Evolutionary conservation across 1,140 invertebrate genomes (phyloP).

Genomic region (Temnothorax curvispinosus): DNA sequence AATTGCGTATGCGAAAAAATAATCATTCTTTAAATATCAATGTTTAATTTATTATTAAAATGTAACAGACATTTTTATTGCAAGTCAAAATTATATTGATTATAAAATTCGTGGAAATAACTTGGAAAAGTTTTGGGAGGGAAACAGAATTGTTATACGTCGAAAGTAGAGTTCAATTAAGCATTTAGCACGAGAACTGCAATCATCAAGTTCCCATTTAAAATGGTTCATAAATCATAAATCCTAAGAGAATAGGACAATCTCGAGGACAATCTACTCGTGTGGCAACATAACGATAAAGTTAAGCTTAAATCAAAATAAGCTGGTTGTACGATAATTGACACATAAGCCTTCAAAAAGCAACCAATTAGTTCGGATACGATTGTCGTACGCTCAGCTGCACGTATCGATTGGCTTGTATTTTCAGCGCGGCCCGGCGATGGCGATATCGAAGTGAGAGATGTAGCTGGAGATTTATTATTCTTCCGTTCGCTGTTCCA

Average conservation of each 20-base stretch:
- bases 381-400: conserved; percentile 66
- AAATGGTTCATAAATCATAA: not conserved
- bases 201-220: conserved; percentile 12
- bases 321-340: conserved; percentile 66
- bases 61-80: not conserved
- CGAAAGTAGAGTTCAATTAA: not conserved
- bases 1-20: not conserved
- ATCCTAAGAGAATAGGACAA: conserved; percentile 14
- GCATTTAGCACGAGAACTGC: not conserved
- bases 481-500: conserved; percentile 53
- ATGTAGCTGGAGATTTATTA: conserved; percentile 57
- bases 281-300: conserved; percentile 53
- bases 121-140: not conserved
- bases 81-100: not conserved
- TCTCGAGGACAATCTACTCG: not conserved
- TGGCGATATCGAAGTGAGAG: conserved; percentile 48
- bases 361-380: conserved; percentile 67
- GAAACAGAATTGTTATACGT: not conserved
- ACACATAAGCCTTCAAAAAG: conserved; percentile 64
- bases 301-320: conserved; percentile 64
- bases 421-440: conserved; percentile 47
- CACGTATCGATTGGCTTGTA: conserved; percentile 61
- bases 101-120: not conserved
- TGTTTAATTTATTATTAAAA: not conserved
- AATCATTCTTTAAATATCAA: conserved; percentile 8